phyloP scores from a whole-genome alignment of 2,888 invertebrate species.

The Melanostoma mellinum region DNA sequence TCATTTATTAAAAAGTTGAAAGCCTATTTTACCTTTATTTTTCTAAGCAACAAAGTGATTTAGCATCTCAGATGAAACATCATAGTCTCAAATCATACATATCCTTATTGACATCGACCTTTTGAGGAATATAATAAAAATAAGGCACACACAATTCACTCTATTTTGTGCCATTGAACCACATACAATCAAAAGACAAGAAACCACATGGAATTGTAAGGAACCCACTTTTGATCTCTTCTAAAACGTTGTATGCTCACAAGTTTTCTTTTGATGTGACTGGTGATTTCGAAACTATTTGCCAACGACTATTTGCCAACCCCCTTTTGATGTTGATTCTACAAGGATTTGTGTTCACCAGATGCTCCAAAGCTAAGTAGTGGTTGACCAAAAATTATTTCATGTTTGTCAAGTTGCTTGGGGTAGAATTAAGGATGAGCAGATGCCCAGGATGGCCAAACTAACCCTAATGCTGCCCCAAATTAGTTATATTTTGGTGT shows the following conservation, averaged over 20 bases:
- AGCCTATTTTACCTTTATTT: too few relatives aligned
- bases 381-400: constrained; percentile 71
- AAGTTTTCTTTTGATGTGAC: constrained; percentile 46
- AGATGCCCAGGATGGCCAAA: constrained; percentile 63
- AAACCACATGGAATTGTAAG: constrained; percentile 48
- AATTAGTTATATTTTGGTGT: constrained; percentile 59
- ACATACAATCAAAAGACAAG: constrained; percentile 54
- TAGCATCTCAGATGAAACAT: not conserved
- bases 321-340: constrained; percentile 29
- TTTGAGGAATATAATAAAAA: constrained; percentile 21
- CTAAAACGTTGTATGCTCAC: constrained; percentile 65
- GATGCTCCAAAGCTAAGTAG: constrained; percentile 67
- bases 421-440: constrained; percentile 17
- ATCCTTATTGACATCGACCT: constrained; percentile 13
- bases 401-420: constrained; percentile 64
- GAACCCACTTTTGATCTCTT: constrained; percentile 50
- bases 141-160: constrained; percentile 20
- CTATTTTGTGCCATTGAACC: constrained; percentile 36
- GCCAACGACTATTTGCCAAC: constrained; percentile 66
- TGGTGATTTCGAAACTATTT: constrained; percentile 48
- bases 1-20: too few relatives aligned
- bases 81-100: not conserved
- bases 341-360: constrained; percentile 63
- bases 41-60: too few relatives aligned
- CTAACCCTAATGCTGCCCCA: constrained; percentile 63